Evolutionary conservation across 1,140 invertebrate species (phyloP).

Genomic region (Daktulosphaira vitifoliae): DNA sequence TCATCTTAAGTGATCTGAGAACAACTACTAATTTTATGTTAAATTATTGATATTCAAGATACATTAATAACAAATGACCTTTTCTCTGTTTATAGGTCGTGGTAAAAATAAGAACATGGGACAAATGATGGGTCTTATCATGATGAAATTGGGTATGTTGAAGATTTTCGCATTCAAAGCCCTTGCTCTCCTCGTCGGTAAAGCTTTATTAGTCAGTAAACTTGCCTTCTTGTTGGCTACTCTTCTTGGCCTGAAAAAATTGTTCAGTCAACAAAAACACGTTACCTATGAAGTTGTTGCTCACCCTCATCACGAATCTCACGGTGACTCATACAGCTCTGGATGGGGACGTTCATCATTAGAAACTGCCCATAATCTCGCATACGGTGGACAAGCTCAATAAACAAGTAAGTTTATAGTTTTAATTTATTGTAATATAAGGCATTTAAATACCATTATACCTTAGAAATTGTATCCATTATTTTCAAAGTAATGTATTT

Average conservation of each 20-base stretch:
- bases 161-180: conserved; percentile 70
- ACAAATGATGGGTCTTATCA: conserved; percentile 61
- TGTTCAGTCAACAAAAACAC: conserved; percentile 64
- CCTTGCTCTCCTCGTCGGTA: conserved; percentile 68
- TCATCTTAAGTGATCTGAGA: no score
- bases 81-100: conserved; percentile 46
- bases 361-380: conserved; percentile 52
- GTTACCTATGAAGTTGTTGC: conserved; percentile 65
- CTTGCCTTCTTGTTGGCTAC: conserved; percentile 66
- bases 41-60: no score
- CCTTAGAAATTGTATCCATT: no score
- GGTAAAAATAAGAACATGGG: conserved; percentile 67
- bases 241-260: conserved; percentile 71
- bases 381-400: conserved; percentile 53
- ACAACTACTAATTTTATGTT: no score
- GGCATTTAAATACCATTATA: no score
- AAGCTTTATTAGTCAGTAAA: conserved; percentile 72
- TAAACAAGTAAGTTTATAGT: conserved; percentile 28
- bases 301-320: conserved; percentile 51
- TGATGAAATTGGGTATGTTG: conserved; percentile 67
- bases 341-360: conserved; percentile 54
- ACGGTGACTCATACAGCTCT: conserved; percentile 40
- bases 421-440: no score
- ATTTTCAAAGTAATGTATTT: no score
- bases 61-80: neutral